Evolutionary conservation across 92 coral and sea anemone genomes (phyloP), one percentile per base, ranked within the genome.

Genomic region (Siderastrea siderea): DNA sequence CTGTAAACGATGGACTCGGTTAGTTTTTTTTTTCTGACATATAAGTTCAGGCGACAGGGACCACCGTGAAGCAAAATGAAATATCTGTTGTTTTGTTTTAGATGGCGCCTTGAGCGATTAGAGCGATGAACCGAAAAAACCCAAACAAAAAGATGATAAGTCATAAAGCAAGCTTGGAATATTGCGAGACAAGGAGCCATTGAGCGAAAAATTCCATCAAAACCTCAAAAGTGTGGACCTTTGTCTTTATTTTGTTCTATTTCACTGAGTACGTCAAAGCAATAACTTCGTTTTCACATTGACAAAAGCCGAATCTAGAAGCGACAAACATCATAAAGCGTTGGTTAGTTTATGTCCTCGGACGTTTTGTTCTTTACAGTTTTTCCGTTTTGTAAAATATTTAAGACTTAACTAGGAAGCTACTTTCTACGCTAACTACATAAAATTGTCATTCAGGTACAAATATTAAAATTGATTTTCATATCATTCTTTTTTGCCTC

Each of bases 181-280:
- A 53, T 53, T n/a, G 62, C 78, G 16, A 57, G 67, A 19, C 78
- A 82, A 70, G 65, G 66, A n/a, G 68, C 51, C 75, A 11, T 67
- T 67, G 38, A 80, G 19, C n/a, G 46, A 47, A 15, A 67, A 46
- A 71, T 46, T 70, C 78, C 58, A 55, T 57, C n/a, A 9, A 57
- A 71, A n/a, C 64, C 47, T 57, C 70, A 59, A n/a, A 26, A 9
- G 16, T 70, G 11, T 3, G 78, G 48, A 8, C n/a, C 53, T 52
- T 74, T 54, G 47, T 26, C 13, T 74, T 55, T 46, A 5, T 52
- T 74, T 52, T 46, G 52, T 17, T 9, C 26, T 51, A n/a, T n/a
- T 4, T 51, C 38, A 4, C 1, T 16, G 13, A 46, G 14, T 46
- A 70, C 74, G 38, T 61, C 66, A 61, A 61, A 61, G 26, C 57